Conservation (phyloP, 1,140 invertebrate species). For the honey bee (Apis mellifera) region DNA sequence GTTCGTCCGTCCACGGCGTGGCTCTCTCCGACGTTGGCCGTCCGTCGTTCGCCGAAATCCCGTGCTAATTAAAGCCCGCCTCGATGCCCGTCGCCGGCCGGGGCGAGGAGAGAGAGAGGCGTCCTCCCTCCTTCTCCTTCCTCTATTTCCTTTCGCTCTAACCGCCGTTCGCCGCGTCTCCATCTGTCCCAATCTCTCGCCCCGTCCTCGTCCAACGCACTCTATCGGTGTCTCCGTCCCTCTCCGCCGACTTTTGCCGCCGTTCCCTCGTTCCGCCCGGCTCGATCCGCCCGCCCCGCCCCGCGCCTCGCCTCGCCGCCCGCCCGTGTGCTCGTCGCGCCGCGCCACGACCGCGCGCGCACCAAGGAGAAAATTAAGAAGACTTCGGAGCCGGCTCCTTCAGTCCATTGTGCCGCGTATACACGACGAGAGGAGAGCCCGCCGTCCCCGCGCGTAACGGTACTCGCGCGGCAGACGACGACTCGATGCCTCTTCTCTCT, state of each 20-base stretch:
- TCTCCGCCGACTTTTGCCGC: conserved; percentile 30
- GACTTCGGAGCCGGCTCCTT: conserved; percentile 42
- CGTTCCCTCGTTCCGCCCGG: conserved; percentile 11
- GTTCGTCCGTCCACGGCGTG: conserved; percentile 40
- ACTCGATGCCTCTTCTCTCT: neutral
- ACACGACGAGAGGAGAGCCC: conserved; percentile 7
- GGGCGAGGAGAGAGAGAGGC: conserved; percentile 50
- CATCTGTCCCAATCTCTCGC: conserved; percentile 33
- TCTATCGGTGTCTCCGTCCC: neutral
- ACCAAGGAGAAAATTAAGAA: conserved; percentile 61
- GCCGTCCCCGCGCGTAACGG: conserved; percentile 47
- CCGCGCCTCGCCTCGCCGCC: neutral
- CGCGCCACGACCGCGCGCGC: conserved; percentile 15
- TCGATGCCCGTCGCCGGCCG: conserved; percentile 68
- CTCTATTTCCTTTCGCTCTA: neutral
- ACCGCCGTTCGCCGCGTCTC: neutral
- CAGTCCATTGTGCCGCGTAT: conserved; percentile 53
- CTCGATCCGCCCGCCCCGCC: neutral
- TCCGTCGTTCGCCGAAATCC: conserved; percentile 70
- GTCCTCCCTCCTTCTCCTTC: conserved; percentile 15
- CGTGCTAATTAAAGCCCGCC: conserved; percentile 73
- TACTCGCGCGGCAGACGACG: conserved; percentile 45
- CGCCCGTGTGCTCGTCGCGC: conserved; percentile 10
- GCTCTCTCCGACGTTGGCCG: conserved; percentile 59
- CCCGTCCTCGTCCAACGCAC: neutral